Base-by-base conservation (phyloP, 1,140 invertebrate genomes). In the Sogatella furcifera region DNA sequence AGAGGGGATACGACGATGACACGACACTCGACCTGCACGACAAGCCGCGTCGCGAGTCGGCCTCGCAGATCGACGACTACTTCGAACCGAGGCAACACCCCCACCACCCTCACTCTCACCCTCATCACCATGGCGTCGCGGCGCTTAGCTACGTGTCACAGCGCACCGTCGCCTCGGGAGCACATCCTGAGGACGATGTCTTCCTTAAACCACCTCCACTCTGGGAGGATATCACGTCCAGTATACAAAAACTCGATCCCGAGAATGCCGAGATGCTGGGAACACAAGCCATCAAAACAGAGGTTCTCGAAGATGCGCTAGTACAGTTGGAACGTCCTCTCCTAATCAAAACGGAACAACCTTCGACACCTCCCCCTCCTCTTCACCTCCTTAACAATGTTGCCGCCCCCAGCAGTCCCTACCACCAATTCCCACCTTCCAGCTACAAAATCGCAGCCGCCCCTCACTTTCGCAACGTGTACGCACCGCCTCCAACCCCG, bases 141-240 rank as follows among this genome's bases (percentile, higher is more conserved):
- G 67, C 54, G 66, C 67, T 56, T 8, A 44, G 76, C 63, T 80
- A 78, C 65, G 78, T 81, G 5, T 77, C 78, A 0, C 72, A 77
- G 68, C 70, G 78, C 52, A 77, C 71, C 58, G 72, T 71, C 52
- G 65, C 68, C 15, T 4, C 15, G 15, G 69, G 67, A 46, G 74
- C 74, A 34, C 76, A 73, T 59, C 77, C 78, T 64, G 82, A 85
- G 70, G 89, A 92, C 71, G 89, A 91, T 75, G 85, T 87, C 43
- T 90, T 89, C 73, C 80, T 89, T 63, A 82, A 87, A 67, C 88
- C 89, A 10, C 84, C 84, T 14, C 84, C 84, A 13, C 78, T 90
- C 8, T 92, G 90, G 89, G 89, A 92, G 73, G 89, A 92, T 76
- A 91, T 92, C 70, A 85, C 88, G 52, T 89, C 87, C 69, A 90